Conservation (phyloP, 2,888 invertebrate species). For the Drosophila tanythrix region DNA sequence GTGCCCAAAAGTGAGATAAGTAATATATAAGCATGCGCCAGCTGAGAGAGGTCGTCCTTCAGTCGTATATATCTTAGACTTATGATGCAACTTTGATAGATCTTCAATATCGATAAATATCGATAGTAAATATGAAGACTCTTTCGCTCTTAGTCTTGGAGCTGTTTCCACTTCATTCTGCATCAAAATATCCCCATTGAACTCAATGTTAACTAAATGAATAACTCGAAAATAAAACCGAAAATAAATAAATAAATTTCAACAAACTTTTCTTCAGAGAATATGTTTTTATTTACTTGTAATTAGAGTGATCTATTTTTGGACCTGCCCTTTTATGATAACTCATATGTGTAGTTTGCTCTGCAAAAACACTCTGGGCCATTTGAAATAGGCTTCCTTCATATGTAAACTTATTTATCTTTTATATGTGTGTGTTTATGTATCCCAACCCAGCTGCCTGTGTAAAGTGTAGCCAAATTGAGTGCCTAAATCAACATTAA, state of each 20-base stretch:
- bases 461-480: neutral
- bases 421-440: slow-evolving; percentile 18
- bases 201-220: neutral
- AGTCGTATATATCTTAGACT: neutral
- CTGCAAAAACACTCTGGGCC: neutral
- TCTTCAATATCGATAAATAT: neutral
- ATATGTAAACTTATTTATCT: slow-evolving; percentile 2
- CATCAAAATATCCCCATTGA: slow-evolving; percentile 2
- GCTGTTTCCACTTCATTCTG: neutral
- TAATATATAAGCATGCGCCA: neutral
- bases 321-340: neutral
- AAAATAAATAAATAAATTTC: neutral
- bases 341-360: neutral
- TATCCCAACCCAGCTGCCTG: neutral
- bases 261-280: neutral
- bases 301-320: neutral
- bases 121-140: neutral
- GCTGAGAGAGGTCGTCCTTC: neutral
- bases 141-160: neutral
- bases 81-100: neutral
- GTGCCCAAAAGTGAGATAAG: neutral
- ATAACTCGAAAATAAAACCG: neutral
- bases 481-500: slow-evolving; percentile 35
- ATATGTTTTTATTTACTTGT: slow-evolving; percentile 1
- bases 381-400: neutral